These are phyloP conservation scores for Escarpia spicata DNA, from an alignment of 2,888 invertebrate species.

Conservation along the genomic window DNA sequence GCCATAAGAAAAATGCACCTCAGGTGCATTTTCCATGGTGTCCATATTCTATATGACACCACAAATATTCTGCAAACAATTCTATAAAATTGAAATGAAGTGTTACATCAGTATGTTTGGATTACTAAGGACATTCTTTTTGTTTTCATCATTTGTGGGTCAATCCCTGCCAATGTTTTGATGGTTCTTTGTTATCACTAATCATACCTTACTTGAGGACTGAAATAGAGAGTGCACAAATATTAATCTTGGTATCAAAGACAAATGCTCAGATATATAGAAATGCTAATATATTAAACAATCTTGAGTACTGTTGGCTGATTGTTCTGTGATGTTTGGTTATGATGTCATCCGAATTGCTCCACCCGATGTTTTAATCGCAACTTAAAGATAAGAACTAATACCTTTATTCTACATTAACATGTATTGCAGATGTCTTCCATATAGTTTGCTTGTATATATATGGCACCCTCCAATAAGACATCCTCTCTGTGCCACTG, in stretches of 20 bases:
- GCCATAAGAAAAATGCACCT: neutral
- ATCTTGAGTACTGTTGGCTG: neutral
- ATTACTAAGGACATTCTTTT: neutral
- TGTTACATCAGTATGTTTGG: neutral
- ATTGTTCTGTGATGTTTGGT: neutral
- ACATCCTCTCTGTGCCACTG: neutral
- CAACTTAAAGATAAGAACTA: neutral
- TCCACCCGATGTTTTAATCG: neutral
- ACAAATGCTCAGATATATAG: neutral
- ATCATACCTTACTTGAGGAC: neutral
- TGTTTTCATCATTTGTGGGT: neutral
- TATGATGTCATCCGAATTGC: neutral
- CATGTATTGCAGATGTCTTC: neutral
- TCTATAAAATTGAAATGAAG: neutral
- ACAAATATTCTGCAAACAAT: neutral
- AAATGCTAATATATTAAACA: neutral
- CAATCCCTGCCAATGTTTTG: neutral
- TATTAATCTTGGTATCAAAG: neutral
- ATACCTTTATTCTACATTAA: neutral
- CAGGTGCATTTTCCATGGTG: too few relatives aligned
- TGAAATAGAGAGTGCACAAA: neutral
- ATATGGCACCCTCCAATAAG: neutral
- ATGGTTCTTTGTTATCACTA: neutral
- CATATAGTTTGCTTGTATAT: neutral
- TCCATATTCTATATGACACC: too few relatives aligned